Base-by-base conservation (phyloP, 2,113 vertebrate species). In the Cyanocitta stelleri region DNA sequence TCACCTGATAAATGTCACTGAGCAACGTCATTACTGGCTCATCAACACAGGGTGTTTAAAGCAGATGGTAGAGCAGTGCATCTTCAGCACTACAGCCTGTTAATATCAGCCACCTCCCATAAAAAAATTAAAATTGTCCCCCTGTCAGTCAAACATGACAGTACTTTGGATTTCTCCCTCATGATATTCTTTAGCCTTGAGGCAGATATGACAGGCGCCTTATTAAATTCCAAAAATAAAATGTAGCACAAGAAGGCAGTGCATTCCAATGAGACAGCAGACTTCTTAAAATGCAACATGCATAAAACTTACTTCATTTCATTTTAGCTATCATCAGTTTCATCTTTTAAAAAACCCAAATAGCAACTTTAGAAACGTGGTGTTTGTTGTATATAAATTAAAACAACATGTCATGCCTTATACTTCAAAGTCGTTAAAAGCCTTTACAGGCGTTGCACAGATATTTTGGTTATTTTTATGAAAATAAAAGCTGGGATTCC, bases 171-270 rank as follows among this genome's bases (percentile, higher is more conserved):
- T 97, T 97, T 98, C 91, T 96, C 96, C 96, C 96, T 97, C 97
- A 97, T 97, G 97, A 98, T 98, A 97, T 97, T 98, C 98, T 97
- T 97, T 98, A 98, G 98, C 98, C 98, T 98, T 97, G 96, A 98
- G 98, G 98, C 98, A 98, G 97, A 98, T 98, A 98, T 98, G 98
- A 98, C 98, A 98, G 98, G 97, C 83, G 73, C 98, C 98, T 98
- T 98, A 98, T 98, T 98, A 98, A 98, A 98, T 98, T 98, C 98
- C 98, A 98, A 98, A 98, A 98, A 98, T 98, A 98, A 98, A 97
- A 98, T 96, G 97, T 97, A 97, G 98, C 97, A 97, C 96, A 97
- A 98, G 98, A 97, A 98, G 96, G 71, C 83, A 97, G 96, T 91
- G 97, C 98, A 98, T 98, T 98, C 97, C 97, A 98, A 98, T 98